These are phyloP conservation scores for Andrena praecox DNA, from an alignment of 2,888 invertebrate species.

Conservation along the genomic window DNA sequence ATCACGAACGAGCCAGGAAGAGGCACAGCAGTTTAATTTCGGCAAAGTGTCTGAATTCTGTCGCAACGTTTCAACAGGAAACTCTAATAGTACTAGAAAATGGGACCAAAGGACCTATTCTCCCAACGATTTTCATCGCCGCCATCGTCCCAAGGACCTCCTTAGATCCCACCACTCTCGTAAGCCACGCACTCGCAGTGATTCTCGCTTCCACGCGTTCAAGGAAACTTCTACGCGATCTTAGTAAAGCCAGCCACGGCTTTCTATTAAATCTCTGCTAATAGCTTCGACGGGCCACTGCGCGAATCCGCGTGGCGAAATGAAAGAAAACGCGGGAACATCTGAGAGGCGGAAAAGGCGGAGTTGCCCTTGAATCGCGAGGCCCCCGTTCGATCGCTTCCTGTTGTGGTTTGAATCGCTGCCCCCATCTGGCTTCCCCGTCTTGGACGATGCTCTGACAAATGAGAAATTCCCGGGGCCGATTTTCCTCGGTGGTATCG, in stretches of 20 bases:
- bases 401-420: conserved; percentile 52
- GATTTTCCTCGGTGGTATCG: conserved; percentile 71
- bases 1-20: not conserved
- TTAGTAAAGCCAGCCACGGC: too few relatives aligned
- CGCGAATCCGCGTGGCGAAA: not conserved
- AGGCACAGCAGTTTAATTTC: not conserved
- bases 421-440: conserved; percentile 2
- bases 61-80: not conserved
- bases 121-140: not conserved
- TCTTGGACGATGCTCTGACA: conserved; percentile 40
- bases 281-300: not conserved
- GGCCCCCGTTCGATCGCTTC: conserved; percentile 36
- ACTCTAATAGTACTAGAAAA: not conserved
- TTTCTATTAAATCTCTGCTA: not conserved
- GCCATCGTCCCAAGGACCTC: not conserved
- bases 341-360: not conserved
- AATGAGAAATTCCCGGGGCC: conserved; percentile 68
- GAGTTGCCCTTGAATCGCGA: conserved; percentile 23
- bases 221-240: too few relatives aligned
- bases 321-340: not conserved
- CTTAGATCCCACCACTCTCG: not conserved
- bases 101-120: too few relatives aligned
- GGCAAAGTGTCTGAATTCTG: not conserved
- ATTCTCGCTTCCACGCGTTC: too few relatives aligned
- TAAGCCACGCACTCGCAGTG: too few relatives aligned